phyloP scores from a whole-genome alignment of 2,113 vertebrate genomes.

The Brachypteracias leptosomus region DNA sequence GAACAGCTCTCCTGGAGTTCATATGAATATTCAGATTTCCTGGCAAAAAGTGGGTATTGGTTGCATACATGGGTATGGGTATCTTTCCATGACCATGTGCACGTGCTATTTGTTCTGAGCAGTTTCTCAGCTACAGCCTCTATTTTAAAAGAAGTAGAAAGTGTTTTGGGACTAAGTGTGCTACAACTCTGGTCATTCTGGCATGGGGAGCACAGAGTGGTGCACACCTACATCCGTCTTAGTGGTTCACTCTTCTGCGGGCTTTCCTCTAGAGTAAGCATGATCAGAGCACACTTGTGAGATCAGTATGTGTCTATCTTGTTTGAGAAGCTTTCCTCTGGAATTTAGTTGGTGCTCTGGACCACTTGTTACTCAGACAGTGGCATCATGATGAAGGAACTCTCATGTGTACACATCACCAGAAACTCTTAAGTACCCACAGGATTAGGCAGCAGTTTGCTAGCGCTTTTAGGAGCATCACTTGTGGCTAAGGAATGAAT shows the following conservation, averaged over 20 bases:
- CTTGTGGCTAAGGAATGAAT: neutral
- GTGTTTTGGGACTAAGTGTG: neutral
- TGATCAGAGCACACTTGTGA: neutral
- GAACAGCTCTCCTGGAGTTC: neutral
- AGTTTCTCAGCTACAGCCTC: neutral
- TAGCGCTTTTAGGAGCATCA: neutral
- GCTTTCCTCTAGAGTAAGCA: neutral
- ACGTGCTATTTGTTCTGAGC: neutral
- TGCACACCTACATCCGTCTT: neutral
- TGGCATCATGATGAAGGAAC: neutral
- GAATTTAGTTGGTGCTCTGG: neutral
- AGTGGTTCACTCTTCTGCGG: neutral
- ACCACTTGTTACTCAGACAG: neutral
- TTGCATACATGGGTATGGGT: neutral
- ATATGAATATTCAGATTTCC: neutral
- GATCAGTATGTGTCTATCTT: rapidly evolving
- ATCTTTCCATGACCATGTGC: neutral
- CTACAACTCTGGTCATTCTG: neutral
- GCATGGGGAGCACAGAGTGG: neutral
- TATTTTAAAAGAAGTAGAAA: neutral
- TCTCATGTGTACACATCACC: rapidly evolving
- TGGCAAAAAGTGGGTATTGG: neutral
- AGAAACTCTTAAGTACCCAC: neutral
- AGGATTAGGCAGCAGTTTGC: neutral
- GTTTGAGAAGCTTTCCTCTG: neutral